Evolutionary conservation across 1,140 invertebrate species (phyloP).

Genomic region (Heliconius nattereri): DNA sequence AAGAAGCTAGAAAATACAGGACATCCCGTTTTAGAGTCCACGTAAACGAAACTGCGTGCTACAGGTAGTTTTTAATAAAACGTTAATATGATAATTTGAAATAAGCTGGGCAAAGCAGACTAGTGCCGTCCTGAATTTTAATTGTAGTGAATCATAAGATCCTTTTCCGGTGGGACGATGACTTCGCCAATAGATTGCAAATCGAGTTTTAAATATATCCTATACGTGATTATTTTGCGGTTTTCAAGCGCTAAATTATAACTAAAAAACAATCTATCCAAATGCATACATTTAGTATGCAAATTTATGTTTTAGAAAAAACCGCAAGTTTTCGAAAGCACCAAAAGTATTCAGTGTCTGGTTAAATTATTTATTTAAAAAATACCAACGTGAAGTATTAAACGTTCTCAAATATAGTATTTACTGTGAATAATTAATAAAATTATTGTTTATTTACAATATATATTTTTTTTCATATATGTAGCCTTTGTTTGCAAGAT

Average conservation of each 20-base stretch:
- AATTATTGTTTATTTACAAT: too few species aligned
- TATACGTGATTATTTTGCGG: neutral
- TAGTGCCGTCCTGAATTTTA: slow-evolving; percentile 34
- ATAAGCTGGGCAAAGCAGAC: neutral
- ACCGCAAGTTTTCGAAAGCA: neutral
- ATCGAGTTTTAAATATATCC: slow-evolving; percentile 2
- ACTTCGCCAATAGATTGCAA: slow-evolving; percentile 27
- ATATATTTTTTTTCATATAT: too few species aligned
- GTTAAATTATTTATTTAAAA: too few species aligned
- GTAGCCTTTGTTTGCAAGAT: too few species aligned
- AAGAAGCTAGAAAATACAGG: too few species aligned
- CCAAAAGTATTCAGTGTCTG: too few species aligned
- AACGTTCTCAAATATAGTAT: too few species aligned
- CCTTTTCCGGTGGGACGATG: slow-evolving; percentile 46
- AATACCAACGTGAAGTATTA: too few species aligned
- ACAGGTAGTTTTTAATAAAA: neutral
- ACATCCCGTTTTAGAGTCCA: too few species aligned
- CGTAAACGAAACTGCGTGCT: neutral
- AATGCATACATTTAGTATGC: too few species aligned
- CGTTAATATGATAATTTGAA: slow-evolving; percentile 20
- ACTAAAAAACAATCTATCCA: neutral
- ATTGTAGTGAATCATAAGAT: slow-evolving; percentile 47
- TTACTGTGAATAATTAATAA: too few species aligned
- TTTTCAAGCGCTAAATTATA: neutral
- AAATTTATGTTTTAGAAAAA: neutral